Evolutionary conservation across 1,140 invertebrate genomes (phyloP).

Genomic region (Drosophila gunungcola): DNA sequence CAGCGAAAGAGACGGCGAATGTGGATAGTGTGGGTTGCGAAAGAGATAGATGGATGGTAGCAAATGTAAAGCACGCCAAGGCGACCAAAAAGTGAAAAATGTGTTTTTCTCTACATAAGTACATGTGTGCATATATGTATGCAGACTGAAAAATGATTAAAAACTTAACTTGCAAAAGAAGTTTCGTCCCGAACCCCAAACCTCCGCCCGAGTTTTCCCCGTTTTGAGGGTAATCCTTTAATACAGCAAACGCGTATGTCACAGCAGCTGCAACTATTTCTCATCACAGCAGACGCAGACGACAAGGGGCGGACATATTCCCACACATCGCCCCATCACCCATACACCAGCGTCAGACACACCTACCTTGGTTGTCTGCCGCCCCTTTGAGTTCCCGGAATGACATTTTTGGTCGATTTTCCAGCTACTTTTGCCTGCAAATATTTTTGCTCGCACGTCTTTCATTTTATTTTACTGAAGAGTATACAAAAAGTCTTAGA

Average conservation of each 20-base stretch:
- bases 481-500: too few relatives aligned
- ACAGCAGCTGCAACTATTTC: conserved; percentile 75
- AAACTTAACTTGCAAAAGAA: conserved; percentile 75
- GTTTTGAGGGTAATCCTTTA: conserved; percentile 69
- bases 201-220: conserved; percentile 21
- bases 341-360: not conserved
- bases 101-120: conserved; percentile 20
- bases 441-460: conserved; percentile 50
- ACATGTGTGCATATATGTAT: conserved; percentile 5
- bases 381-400: conserved; percentile 20
- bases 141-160: conserved; percentile 76
- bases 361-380: conserved; percentile 14
- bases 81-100: conserved; percentile 51
- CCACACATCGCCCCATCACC: conserved; percentile 4
- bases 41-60: conserved; percentile 40
- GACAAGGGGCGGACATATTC: conserved; percentile 51
- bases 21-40: conserved; percentile 16
- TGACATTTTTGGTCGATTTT: conserved; percentile 48
- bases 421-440: conserved; percentile 66
- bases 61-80: conserved; percentile 50
- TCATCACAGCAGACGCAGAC: conserved; percentile 60
- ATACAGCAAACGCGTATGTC: conserved; percentile 73
- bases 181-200: conserved; percentile 29
- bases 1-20: conserved; percentile 5
- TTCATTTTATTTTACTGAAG: not conserved